These are phyloP conservation scores for Geococcyx californianus DNA, from an alignment of 2,113 vertebrate genomes.

Conservation along the genomic window DNA sequence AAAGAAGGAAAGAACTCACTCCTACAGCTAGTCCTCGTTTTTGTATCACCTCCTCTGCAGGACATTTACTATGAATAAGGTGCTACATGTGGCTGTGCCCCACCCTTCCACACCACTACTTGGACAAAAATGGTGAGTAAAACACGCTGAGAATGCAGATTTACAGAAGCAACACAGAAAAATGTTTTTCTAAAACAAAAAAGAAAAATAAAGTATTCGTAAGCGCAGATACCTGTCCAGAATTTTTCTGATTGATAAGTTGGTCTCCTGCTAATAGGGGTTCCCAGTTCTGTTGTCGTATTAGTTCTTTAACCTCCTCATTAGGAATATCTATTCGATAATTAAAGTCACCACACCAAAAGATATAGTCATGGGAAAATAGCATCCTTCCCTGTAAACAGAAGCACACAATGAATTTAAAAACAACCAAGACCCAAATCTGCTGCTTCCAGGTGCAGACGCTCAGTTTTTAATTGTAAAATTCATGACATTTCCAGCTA, in stretches of 20 bases:
- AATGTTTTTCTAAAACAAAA: background rate
- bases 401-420: background rate
- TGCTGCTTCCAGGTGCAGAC: background rate
- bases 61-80: background rate
- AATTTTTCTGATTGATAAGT: constrained; percentile 91
- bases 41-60: background rate
- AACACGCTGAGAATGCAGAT: background rate
- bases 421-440: background rate
- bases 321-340: constrained; percentile 94
- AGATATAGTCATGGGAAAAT: constrained; percentile 96
- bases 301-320: constrained; percentile 96
- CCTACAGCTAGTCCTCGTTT: background rate
- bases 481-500: background rate
- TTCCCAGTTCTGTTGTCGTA: constrained; percentile 93
- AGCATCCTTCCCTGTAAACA: constrained; percentile 89
- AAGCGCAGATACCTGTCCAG: constrained; percentile 81
- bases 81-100: background rate
- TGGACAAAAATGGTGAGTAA: background rate
- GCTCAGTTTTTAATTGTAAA: background rate
- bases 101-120: background rate
- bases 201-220: background rate
- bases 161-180: background rate
- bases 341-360: constrained; percentile 99
- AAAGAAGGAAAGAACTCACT: background rate
- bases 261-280: constrained; percentile 92